Conservation (phyloP, 1,140 invertebrate species). For the Sarcophaga bullata region DNA sequence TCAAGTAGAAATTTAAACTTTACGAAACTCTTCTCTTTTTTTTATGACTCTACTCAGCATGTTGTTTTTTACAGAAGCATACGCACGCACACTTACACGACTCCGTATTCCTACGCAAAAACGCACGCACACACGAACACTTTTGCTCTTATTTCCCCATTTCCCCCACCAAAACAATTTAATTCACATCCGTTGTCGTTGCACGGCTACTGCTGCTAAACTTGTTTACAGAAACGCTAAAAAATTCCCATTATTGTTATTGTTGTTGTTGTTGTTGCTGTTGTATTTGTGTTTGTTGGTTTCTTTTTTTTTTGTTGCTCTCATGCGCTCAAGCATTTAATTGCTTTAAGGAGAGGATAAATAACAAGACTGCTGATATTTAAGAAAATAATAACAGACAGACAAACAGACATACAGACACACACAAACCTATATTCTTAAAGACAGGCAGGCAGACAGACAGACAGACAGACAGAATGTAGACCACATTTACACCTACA, state of each 20-base stretch:
- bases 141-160: no score
- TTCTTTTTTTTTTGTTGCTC: not conserved
- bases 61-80: not conserved
- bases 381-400: conserved; percentile 1
- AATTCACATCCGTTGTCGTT: conserved; percentile 7
- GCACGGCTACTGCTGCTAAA: not conserved
- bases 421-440: no score
- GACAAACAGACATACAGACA: not conserved
- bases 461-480: no score
- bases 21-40: not conserved
- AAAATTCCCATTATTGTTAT: not conserved
- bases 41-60: not conserved
- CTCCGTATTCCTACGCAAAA: no score
- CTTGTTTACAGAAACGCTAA: conserved; percentile 15
- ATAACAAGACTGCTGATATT: conserved; percentile 18
- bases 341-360: conserved; percentile 11
- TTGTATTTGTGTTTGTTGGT: not conserved
- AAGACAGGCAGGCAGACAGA: no score
- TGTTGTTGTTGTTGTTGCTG: not conserved
- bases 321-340: not conserved
- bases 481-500: not conserved
- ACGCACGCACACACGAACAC: no score
- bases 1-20: not conserved
- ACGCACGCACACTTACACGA: no score
- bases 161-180: not conserved